Evolutionary conservation across 1,140 invertebrate genomes (phyloP), one percentile per base, ranked within the genome.

Genomic region (Aricia agestis): DNA sequence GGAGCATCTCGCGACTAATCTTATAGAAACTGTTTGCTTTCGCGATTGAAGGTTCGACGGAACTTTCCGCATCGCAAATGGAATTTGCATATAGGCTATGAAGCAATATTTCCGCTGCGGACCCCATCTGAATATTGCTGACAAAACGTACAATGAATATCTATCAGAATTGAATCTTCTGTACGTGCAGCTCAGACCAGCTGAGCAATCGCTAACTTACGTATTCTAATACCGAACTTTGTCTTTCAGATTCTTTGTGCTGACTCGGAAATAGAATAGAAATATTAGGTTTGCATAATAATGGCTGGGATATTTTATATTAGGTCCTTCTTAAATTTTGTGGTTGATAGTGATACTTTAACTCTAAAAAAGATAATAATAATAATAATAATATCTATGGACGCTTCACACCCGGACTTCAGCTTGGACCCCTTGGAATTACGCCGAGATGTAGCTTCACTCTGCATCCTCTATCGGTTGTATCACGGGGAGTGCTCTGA

Each of bases 1-100:
- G 68, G 58, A 69, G 68, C 80, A 82, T 86, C 78, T 80, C 76
- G 72, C 77, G 77, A 83, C 80, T 86, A 84, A 86, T 88, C 84
- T 85, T 83, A 85, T 85, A 81, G 83, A 85, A 86, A 86, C 82
- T 88, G 79, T 86, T 85, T 88, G 82, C 86, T 52, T 83, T 81
- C 74, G 67, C 79, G 82, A 85, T 82, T 84, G 82, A 83, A 81
- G 81, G 80, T 76, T 84, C 81, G 70, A 71, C 73, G 76, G 81
- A 88, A 86, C 77, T 86, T 86, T 85, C 72, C 82, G 79, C 77
- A 83, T 85, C 80, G 83, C 85, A 85, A 86, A 86, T 78, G 82
- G 74, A 81, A 88, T 86, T 84, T 88, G 81, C 86, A 88, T 86
- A 84, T 78, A 86, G 82, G 81, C 84, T 81, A 85, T 78, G 79